Base-by-base conservation (phyloP, 2,888 invertebrate genomes). In the Hydrotaea diabolus region DNA sequence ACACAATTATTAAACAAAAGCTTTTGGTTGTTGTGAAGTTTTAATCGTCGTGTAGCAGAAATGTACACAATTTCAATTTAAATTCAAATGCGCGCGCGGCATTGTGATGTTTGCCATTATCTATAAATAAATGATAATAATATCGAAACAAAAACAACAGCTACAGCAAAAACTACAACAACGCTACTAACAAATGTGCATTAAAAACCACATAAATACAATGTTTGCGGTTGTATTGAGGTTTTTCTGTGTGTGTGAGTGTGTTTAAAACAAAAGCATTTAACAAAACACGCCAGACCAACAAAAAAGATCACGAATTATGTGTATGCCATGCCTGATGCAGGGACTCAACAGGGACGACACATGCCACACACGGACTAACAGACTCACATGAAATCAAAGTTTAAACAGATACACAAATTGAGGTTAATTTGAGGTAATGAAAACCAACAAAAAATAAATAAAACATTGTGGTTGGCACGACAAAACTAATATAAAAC, bases 151-250 rank as follows among this genome's bases (percentile, higher is more conserved):
- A 43, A 19, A 13, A 39, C 17, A 66, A 17, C n/a, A 62, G 3
- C 66, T 43, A 39, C 39, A 66, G 43, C 36, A 62, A 31, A 31
- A 36, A 7, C 2, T 31, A 36, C 36, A 62, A 26, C 62, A 62
- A 23, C 17, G 39, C 15, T 21, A 62, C 31, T 3, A 46, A 46
- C 46, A 81, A 73, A 81, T 73, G 53, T 73, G 49, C 59, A 81
- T 75, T 78, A 53, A 73, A 76, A 53, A 79, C 81, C 78, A 55
- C 78, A 81, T 75, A 76, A 83, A 84, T 76, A 79, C 77, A 81
- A 84, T 79, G 72, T 81, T 76, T 76, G 78, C 46, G 66, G 80
- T 77, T 49, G 15, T 4, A 69, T 72, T 77, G 83, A 39, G 76
- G 77, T 77, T 73, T 15, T 62, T 23, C 9, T 83, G 43, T 26